These are phyloP conservation scores for Mimachlamys varia DNA, from an alignment of 2,888 invertebrate species.

Conservation along the genomic window DNA sequence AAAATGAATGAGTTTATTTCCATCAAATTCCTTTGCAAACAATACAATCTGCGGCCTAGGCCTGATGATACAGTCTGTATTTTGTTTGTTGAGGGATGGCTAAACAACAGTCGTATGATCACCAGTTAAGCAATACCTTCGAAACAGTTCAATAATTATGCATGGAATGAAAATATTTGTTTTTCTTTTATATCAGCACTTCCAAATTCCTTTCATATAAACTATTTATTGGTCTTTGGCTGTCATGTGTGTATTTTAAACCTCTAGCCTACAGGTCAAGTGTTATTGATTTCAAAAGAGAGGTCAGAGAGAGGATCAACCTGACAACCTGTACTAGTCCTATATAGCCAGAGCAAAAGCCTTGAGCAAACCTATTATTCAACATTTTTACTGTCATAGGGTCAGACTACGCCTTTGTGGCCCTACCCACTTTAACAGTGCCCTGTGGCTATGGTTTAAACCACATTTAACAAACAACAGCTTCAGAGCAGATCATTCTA, in stretches of 20 bases:
- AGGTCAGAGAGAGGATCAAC: neutral
- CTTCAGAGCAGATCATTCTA: neutral
- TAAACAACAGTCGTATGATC: neutral
- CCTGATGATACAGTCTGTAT: too few species aligned
- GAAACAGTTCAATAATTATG: constrained; percentile 2
- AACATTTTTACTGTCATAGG: constrained; percentile 7
- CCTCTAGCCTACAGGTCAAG: constrained; percentile 27
- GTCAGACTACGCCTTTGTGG: constrained; percentile 6
- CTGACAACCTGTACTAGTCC: neutral
- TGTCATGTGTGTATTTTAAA: constrained; percentile 19
- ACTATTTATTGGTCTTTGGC: neutral
- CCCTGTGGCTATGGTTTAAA: neutral
- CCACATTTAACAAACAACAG: neutral
- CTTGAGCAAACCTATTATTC: constrained; percentile 17
- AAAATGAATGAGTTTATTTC: neutral
- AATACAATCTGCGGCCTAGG: neutral
- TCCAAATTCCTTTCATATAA: neutral
- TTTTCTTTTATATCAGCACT: neutral
- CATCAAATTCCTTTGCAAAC: neutral
- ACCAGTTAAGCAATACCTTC: neutral
- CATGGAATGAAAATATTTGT: constrained; percentile 29
- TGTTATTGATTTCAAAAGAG: constrained; percentile 32
- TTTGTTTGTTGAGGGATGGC: neutral
- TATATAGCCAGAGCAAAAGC: neutral
- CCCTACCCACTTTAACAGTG: neutral